Percentiles rank a stretch among this genome's conserved stretches.
phyloP scores from a whole-genome alignment of 2,113 vertebrate genomes.

The Ifrita kowaldi region DNA sequence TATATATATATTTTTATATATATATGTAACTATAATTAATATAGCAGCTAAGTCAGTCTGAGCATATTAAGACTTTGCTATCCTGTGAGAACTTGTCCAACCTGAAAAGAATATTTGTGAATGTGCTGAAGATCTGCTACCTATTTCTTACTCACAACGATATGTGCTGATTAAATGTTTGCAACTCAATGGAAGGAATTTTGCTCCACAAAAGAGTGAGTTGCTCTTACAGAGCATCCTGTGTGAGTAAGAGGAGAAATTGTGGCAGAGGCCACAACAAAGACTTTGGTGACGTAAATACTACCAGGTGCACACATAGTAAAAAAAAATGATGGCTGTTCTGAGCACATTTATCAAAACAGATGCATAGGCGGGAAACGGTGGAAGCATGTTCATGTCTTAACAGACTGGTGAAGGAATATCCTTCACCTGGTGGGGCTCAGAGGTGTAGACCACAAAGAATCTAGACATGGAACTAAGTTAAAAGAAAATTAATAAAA shows the following conservation, averaged over 20 bases:
- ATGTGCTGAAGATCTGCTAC: neutral
- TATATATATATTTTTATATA: neutral
- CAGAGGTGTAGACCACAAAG: neutral
- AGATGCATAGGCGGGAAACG: neutral
- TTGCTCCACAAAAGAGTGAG: neutral
- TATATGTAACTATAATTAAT: neutral
- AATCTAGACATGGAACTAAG: neutral
- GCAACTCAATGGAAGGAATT: neutral
- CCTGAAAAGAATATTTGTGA: neutral
- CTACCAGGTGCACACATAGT: neutral
- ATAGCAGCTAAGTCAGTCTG: neutral
- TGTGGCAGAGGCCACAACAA: neutral
- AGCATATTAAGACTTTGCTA: neutral
- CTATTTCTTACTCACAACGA: neutral
- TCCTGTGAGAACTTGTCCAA: neutral
- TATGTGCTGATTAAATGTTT: neutral
- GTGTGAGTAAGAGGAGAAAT: neutral
- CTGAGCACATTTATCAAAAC: neutral
- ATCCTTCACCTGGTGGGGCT: neutral
- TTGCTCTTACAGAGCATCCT: neutral
- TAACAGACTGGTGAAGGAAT: neutral
- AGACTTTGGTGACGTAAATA: neutral
- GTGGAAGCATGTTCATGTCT: accelerated
- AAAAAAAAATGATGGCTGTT: neutral
- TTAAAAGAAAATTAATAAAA: neutral